Conservation (phyloP, 2,797 vertebrate genomes). For the Staurois parvus region DNA sequence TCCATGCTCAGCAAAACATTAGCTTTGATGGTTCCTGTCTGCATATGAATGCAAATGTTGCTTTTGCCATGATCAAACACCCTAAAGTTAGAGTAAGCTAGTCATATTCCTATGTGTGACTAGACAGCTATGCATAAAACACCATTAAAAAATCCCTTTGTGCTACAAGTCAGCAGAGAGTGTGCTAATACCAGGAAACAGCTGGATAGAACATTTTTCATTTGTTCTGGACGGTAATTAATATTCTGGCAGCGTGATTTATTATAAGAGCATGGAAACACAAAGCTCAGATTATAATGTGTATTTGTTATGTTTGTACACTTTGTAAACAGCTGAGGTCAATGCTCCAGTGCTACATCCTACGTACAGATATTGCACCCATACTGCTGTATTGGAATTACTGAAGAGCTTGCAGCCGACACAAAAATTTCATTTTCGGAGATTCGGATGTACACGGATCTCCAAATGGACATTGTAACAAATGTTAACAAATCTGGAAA, state of each 20-base stretch:
- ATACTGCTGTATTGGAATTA: no score
- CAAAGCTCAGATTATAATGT: constrained; percentile 4
- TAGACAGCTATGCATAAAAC: constrained; percentile 44
- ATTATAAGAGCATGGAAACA: constrained; percentile 30
- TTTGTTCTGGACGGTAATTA: constrained; percentile 39
- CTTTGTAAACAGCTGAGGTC: constrained; percentile 28
- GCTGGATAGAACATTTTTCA: constrained; percentile 47
- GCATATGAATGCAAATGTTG: constrained; percentile 52
- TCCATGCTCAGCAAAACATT: constrained; percentile 51
- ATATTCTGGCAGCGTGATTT: constrained; percentile 46
- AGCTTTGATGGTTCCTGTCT: constrained; percentile 51
- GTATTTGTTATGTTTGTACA: constrained; percentile 9
- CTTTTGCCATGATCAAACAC: constrained; percentile 58
- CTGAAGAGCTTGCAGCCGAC: no score
- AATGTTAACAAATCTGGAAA: no score
- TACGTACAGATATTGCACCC: neutral
- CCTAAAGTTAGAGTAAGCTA: constrained; percentile 39
- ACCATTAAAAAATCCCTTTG: constrained; percentile 50
- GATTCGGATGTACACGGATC: no score
- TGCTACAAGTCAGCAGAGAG: constrained; percentile 49
- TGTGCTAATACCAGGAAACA: constrained; percentile 38
- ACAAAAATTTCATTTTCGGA: no score
- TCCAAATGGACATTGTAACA: no score
- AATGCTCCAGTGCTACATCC: constrained; percentile 14
- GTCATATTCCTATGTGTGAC: constrained; percentile 49